Base-by-base conservation (phyloP, 2,888 invertebrate genomes). In the Drepanosiphum platanoidis region DNA sequence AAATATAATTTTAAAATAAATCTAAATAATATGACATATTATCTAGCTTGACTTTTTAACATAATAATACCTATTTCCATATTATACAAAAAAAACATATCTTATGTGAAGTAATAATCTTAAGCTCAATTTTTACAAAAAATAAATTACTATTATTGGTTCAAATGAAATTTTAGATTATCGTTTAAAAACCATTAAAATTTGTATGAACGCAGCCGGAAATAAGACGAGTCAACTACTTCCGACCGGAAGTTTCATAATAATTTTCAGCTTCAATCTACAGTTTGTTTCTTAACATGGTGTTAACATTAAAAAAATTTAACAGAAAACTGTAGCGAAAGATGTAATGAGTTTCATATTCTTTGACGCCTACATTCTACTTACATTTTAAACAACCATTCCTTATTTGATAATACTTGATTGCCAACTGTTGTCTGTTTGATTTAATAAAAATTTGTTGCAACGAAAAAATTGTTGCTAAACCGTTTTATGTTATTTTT, bases 351-450 rank as follows among this genome's bases (percentile, higher is more conserved):
- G 36, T 42, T 66, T 42, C 27, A 32, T 68, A 32, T 68, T 32
- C 79, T n/a, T 68, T 68, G 79, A 68, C 79, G 32, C 79, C 79
- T n/a, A 79, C 79, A 4, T 64, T 66, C 79, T n/a, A 79, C 79
- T 2, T 64, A n/a, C 30, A 36, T 34, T n/a, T 75, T 34, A 34
- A 46, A 58, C 42, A 22, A 52, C 36, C 30, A 64, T 64, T 75
- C 15, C 52, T 58, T 75, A 75, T 32, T 66, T 42, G 42, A 78
- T 66, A 46, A 42, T n/a, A 3, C 22, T 52, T 52, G 32, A 66
- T 77, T 27, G 3, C 18, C 15, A 18, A 46, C 46, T 18, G 18
- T 52, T 52, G 18, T 22, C 18, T 66, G 4, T 32, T 58, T 18
- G 13, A 30, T 22, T 32, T 18, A 7, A 36, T 46, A 18, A 18